phyloP scores from a whole-genome alignment of 2,797 vertebrate genomes.

The Malacoraja senta region DNA sequence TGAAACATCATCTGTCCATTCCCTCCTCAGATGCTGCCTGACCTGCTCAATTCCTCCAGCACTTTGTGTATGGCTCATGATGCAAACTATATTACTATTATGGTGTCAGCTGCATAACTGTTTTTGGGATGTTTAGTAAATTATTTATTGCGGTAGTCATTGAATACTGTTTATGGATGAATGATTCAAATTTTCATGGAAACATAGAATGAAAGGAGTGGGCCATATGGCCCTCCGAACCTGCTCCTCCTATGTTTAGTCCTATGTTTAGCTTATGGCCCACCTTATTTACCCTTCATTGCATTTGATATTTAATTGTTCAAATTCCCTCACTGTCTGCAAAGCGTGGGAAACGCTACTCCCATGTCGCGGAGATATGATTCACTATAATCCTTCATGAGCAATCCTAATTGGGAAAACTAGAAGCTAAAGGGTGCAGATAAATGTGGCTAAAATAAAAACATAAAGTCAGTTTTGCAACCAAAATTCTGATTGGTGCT shows the following conservation, averaged over 20 bases:
- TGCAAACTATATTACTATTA: background rate
- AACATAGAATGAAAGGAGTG: no score
- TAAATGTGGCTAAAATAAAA: background rate
- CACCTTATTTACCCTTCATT: no score
- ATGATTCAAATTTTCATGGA: background rate
- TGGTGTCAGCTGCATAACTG: background rate
- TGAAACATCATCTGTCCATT: no score
- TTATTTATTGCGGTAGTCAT: background rate
- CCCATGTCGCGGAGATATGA: background rate
- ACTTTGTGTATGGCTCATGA: no score
- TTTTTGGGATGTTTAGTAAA: background rate
- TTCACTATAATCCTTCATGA: background rate
- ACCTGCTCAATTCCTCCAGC: no score
- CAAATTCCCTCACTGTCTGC: background rate
- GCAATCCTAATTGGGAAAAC: background rate
- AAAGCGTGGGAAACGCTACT: constrained; percentile 14
- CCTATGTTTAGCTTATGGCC: no score
- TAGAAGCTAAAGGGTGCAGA: background rate
- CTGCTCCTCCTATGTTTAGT: no score
- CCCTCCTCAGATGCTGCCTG: no score
- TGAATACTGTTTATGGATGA: background rate
- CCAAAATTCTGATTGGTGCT: background rate
- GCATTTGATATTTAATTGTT: no score
- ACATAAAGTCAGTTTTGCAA: background rate
- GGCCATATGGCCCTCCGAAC: no score